These are phyloP conservation scores for Quadroppia sp. DNA, from an alignment of 2,888 invertebrate species.

Conservation along the genomic window DNA sequence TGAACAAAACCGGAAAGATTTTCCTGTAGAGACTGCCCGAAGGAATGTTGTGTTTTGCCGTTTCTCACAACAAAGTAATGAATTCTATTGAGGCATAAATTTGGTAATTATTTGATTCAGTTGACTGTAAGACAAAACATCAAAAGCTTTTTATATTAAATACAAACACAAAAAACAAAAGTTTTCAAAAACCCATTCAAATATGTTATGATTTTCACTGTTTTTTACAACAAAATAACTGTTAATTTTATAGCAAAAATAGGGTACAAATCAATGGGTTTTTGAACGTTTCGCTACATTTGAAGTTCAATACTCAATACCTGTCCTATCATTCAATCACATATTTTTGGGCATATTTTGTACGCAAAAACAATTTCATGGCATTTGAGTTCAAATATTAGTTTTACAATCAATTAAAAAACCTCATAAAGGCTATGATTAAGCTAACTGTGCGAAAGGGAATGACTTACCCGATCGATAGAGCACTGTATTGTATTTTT, in stretches of 20 bases:
- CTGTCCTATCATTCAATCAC: neutral
- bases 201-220: no score
- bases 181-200: no score
- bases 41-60: neutral
- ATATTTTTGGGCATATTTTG: neutral
- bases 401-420: slow-evolving; percentile 11
- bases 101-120: slow-evolving; percentile 3
- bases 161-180: no score
- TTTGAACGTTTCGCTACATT: no score
- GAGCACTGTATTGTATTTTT: slow-evolving; percentile 26
- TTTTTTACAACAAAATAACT: no score
- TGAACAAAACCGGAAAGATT: slow-evolving; percentile 8
- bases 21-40: neutral
- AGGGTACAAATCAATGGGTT: no score
- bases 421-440: neutral
- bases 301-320: slow-evolving; percentile 6
- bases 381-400: neutral
- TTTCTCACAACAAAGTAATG: neutral
- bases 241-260: no score
- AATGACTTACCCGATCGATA: slow-evolving; percentile 27
- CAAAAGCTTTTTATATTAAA: no score
- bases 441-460: neutral
- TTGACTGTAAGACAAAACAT: neutral
- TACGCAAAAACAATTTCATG: slow-evolving; percentile 10
- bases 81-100: slow-evolving; percentile 9